A percentile compares a stretch with the other conserved stretches of the same genome.
Conservation (phyloP, 2,888 invertebrate species). For the Drosophila nr. medialis region DNA sequence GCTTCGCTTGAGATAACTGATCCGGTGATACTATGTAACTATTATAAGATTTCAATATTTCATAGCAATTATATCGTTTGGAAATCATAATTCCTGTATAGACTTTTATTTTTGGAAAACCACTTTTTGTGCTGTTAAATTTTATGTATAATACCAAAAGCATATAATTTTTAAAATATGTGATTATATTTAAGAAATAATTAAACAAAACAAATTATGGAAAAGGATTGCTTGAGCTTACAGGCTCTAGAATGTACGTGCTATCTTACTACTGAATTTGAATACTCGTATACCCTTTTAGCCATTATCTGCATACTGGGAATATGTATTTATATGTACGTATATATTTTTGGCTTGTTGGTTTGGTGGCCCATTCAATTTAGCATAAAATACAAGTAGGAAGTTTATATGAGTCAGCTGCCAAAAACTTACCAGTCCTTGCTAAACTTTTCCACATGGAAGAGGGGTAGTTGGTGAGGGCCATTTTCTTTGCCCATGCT, state of each 20-base stretch:
- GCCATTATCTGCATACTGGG: background rate
- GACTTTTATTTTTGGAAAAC: too few species aligned
- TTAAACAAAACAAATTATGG: background rate
- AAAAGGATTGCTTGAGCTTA: background rate
- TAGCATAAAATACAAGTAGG: conserved; percentile 71
- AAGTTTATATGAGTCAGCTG: conserved; percentile 48
- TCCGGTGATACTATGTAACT: background rate
- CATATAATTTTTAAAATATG: background rate
- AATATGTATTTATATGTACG: conserved; percentile 8
- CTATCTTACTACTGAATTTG: background rate
- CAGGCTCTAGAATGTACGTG: background rate
- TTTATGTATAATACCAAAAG: background rate
- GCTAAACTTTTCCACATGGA: conserved; percentile 15
- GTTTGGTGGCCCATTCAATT: conserved; percentile 66
- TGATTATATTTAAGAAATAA: background rate
- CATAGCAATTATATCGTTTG: background rate
- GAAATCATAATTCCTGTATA: too few species aligned
- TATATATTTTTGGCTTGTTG: conserved; percentile 8
- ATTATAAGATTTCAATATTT: background rate
- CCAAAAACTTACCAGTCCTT: conserved; percentile 33
- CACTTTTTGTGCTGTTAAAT: too few species aligned
- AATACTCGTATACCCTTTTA: background rate
- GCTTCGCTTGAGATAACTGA: background rate
- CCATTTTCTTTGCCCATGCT: conserved; percentile 43
- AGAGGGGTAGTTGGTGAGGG: background rate